Evolutionary conservation across 2,888 invertebrate species (phyloP), one percentile per base, ranked within the genome.

Genomic region (Lapara coniferarum): DNA sequence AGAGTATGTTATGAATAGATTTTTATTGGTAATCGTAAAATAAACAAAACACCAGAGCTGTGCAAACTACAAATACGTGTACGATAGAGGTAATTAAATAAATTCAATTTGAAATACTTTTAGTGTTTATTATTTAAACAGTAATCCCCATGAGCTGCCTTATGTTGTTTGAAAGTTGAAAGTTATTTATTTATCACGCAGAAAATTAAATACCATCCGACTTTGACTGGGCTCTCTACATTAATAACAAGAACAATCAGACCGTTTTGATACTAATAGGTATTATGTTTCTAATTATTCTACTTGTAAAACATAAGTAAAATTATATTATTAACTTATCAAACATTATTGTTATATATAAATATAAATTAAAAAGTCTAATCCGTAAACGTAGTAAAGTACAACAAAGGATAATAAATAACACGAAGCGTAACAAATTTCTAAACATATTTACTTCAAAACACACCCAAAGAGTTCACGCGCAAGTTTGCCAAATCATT

Each of bases 401-500:
- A 30, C 44, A 53, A 16, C 44, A 53, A 16, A 55, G 44, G 19
- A 37, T 53, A 53, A 52, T 67, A 53, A 67, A 67, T 67, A 67
- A 67, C 30, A 55, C 49, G 10, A 10, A 51, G 19, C 63, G 19
- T 71, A 74, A 70, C 74, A 75, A 72, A 79, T 79, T 73, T 67
- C 72, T 69, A 70, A 72, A 75, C 69, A 79, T 77, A 80, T 84
- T 79, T 79, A 77, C 78, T 77, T 76, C 71, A 74, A 81, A 82
- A 78, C 79, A 82, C 85, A 80, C 79, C 82, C 81, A 85, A 86
- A 85, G 85, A 88, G 86, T 85, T 84, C 80, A 78, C 83, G 80
- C 79, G 76, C 75, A 85, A 89, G 85, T 90, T 89, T 88, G 86
- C 91, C 90, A 91, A 91, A 92, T 92, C 91, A 88, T 89, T 91